A percentile compares a stretch with the other conserved stretches of the same genome.
Evolutionary conservation across 2,113 vertebrate species (phyloP).

Genomic region (Origma solitaria): DNA sequence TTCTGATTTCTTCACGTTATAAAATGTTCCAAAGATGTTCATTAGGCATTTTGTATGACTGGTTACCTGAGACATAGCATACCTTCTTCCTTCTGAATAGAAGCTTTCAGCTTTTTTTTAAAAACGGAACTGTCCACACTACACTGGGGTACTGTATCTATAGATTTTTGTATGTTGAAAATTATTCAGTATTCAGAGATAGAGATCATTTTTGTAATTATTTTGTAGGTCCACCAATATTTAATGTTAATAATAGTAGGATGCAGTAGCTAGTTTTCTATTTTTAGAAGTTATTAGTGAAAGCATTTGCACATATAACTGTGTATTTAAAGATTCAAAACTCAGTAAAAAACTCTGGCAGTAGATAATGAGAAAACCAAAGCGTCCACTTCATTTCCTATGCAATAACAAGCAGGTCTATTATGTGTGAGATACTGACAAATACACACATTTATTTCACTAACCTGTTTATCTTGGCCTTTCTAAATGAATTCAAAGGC

Average conservation of each 20-base stretch:
- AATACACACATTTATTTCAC: background rate
- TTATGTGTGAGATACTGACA: background rate
- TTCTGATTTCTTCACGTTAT: background rate
- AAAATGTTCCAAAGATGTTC: background rate
- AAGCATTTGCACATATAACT: background rate
- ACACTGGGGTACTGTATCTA: background rate
- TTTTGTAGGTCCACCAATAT: background rate
- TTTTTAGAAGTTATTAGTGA: background rate
- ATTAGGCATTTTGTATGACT: background rate
- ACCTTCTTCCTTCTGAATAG: background rate
- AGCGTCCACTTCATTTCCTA: background rate
- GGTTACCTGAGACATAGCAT: background rate
- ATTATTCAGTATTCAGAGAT: background rate
- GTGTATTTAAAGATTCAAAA: background rate
- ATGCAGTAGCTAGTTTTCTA: background rate
- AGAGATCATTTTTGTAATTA: background rate
- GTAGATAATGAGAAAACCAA: background rate
- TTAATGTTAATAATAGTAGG: background rate
- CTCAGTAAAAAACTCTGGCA: background rate
- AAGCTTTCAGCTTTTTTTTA: background rate
- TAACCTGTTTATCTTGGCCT: background rate
- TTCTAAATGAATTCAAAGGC: background rate
- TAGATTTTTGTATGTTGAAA: background rate
- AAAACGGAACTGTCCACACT: background rate
- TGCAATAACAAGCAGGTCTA: background rate